These are phyloP conservation scores for Lucinisca nassula DNA, from an alignment of 2,888 invertebrate species.

Conservation along the genomic window DNA sequence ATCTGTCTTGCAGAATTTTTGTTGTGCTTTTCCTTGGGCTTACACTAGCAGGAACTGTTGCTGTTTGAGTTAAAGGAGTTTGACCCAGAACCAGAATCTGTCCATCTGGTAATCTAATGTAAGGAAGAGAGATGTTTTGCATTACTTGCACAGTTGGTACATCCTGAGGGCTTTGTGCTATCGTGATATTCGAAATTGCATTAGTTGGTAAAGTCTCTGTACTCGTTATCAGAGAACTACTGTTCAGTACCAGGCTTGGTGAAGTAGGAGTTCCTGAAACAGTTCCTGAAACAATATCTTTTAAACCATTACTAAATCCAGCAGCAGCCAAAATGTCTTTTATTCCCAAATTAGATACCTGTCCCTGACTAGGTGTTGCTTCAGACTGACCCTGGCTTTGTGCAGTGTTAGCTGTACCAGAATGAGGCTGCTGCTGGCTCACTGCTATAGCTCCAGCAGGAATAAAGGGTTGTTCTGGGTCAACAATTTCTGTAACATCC, in stretches of 20 bases:
- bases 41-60: slow-evolving; percentile 15
- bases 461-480: background rate
- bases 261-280: slow-evolving; percentile 29
- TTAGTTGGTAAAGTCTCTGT: background rate
- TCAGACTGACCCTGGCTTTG: slow-evolving; percentile 20
- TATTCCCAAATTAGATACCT: slow-evolving; percentile 59
- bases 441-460: background rate
- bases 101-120: slow-evolving; percentile 69
- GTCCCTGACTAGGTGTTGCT: slow-evolving; percentile 20
- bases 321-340: slow-evolving; percentile 68
- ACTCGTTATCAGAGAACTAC: background rate
- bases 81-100: slow-evolving; percentile 68
- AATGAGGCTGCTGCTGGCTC: background rate
- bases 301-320: slow-evolving; percentile 45
- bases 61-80: slow-evolving; percentile 31
- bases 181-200: slow-evolving; percentile 18
- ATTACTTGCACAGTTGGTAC: slow-evolving; percentile 70
- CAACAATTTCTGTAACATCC: background rate
- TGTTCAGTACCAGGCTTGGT: background rate
- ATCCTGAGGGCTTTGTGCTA: slow-evolving; percentile 44
- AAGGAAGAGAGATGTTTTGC: slow-evolving; percentile 73
- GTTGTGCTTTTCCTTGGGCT: background rate
- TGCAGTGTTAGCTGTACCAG: background rate
- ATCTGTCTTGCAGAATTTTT: slow-evolving; percentile 25
- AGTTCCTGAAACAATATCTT: slow-evolving; percentile 33